These are phyloP conservation scores for Aphelenchoides avenae DNA, from an alignment of 1,140 invertebrate genomes.

Conservation along the genomic window DNA sequence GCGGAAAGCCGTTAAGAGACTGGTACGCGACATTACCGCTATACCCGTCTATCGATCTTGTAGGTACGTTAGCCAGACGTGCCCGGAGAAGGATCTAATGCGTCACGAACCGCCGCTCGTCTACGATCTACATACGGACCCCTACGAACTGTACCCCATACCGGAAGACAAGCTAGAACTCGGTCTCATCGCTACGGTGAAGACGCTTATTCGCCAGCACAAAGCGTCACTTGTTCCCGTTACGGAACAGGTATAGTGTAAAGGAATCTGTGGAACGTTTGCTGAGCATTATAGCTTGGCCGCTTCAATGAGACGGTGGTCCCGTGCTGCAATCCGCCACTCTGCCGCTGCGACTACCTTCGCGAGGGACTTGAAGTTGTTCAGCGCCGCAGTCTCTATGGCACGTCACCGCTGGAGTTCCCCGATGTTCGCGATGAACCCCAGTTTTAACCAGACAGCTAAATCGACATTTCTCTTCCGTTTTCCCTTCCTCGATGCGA, in stretches of 20 bases:
- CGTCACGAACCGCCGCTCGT: slow-evolving; percentile 52
- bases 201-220: slow-evolving; percentile 5
- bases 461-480: no score
- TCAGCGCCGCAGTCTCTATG: no score
- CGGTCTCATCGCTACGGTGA: slow-evolving; percentile 13
- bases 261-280: no score
- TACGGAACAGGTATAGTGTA: no score
- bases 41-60: no score
- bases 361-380: no score
- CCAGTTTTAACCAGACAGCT: no score
- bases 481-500: no score
- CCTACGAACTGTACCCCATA: slow-evolving; percentile 50
- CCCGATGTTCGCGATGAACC: no score
- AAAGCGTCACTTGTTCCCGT: not conserved
- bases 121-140: slow-evolving; percentile 49
- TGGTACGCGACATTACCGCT: no score
- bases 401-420: no score
- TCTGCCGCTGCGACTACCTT: slow-evolving; percentile 46
- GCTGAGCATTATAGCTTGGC: slow-evolving; percentile 12
- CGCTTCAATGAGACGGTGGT: slow-evolving; percentile 24
- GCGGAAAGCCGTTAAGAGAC: slow-evolving; percentile 35
- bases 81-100: slow-evolving; percentile 50
- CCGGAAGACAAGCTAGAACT: slow-evolving; percentile 27
- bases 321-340: slow-evolving; percentile 47
- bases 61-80: slow-evolving; percentile 57